Evolutionary conservation across 1,140 invertebrate genomes (phyloP), one percentile per base, ranked within the genome.

Genomic region (Bathynomus jamesi): DNA sequence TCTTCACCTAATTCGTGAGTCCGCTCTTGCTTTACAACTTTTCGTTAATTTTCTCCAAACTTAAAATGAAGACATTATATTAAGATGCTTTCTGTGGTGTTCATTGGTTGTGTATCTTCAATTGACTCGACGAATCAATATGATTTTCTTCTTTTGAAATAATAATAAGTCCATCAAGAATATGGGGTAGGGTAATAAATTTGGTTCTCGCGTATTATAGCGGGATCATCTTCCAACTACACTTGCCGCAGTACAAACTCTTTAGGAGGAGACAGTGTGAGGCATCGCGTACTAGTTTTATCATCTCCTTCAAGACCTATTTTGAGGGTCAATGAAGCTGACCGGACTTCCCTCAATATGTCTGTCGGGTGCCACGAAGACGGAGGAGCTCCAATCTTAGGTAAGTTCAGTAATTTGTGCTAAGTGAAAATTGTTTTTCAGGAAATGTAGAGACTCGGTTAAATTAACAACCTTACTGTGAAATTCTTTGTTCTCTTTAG

Each of bases 321-420:
- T n/a, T 67, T 75, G n/a, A 62, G 70, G 62, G 70, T 75, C 40
- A 46, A 66, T 25, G 53, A 75, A 28, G 74, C 74, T 63, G 69
- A 70, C 31, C 67, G 72, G n/a, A 63, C 70, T 62, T 61, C 74
- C 66, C 74, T 75, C 61, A 75, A 75, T 60, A 63, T 75, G 17
- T 65, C 65, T 53, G 66, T 75, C 32, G 61, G 46, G 13, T 29
- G 66, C 28, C 60, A 29, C 24, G 46, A 63, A 40, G 74, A 75
- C 29, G 74, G 74, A 63, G 74, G 74, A 13, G 70, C 74, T 5
- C 70, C 74, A 32, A 75, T 75, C n/a, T 29, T 76, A 27, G 74
- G 70, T 72, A 31, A 40, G 70, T 4, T 3, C 28, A 8, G 27
- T 4, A 53, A 2, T 13, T 64, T 13, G 2, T 5, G 31, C 13